Evolutionary conservation across 2,888 invertebrate genomes (phyloP), one percentile per base, ranked within the genome.

Genomic region (Drosophila paracracens): DNA sequence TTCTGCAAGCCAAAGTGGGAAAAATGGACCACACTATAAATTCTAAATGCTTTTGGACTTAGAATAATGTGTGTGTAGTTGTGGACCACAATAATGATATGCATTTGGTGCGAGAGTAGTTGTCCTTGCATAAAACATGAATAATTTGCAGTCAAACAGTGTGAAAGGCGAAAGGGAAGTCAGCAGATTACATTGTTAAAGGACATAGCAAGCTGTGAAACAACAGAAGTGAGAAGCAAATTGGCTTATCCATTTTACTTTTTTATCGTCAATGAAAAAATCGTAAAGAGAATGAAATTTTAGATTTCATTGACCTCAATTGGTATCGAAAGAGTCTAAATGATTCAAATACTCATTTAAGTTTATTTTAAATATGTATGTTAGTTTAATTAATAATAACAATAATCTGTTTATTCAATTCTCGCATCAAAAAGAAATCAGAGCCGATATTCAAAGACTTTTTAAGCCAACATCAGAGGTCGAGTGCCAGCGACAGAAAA

Each of bases 51-150:
- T 54, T 35, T 38, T 43, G 38, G 46, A 77, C 31, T 46, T 16
- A 11, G 50, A 33, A 66, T 40, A 75, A 60, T 46, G 51, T 75
- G 36, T 74, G 40, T 40, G 21, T 13, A 40, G 48, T 59, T 54
- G 11, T 53, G 10, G 18, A 21, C 13, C 25, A 38, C 43, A 51
- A 56, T 46, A 35, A 35, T 21, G 31, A 29, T 18, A 51, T 54
- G 40, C 11, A 21, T 8, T 27, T 11, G n/a, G n/a, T 18, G 29
- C 4, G 31, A 52, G 7, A n/a, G 10, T 16, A 53, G 48, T 43
- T 36, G 18, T 33, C 2, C 3, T 27, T 53, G 7, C 8, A 6
- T 25, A 6, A 16, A 40, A 13, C 18, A 35, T 29, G 29, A 29
- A 21, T 13, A 65, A 40, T 29, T 10, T 53, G 31, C 58, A 53